Percentiles rank a stretch among this genome's conserved stretches.
phyloP scores from a whole-genome alignment of 2,797 vertebrate genomes.

The Kryptolebias ocellatus region DNA sequence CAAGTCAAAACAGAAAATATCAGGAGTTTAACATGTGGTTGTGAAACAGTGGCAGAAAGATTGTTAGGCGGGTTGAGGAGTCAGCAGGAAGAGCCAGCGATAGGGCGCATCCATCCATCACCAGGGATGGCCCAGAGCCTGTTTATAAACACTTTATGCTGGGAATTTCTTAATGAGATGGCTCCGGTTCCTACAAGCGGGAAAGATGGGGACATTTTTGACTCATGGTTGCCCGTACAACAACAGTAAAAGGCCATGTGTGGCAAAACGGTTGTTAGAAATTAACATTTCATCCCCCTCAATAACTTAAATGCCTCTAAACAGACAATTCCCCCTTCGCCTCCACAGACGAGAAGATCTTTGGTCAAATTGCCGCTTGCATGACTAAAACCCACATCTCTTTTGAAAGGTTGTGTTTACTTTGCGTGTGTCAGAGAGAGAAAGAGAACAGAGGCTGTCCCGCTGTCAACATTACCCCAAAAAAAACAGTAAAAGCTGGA shows the following conservation, averaged over 20 bases:
- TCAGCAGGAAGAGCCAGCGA: constrained; percentile 77
- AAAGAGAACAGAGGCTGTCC: constrained; percentile 63
- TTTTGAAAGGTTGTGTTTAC: constrained; percentile 55
- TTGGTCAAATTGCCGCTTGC: constrained; percentile 19
- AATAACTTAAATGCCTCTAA: not conserved
- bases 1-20: constrained; percentile 55
- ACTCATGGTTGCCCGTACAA: constrained; percentile 21
- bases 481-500: constrained; percentile 67
- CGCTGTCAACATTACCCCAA: constrained; percentile 67
- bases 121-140: constrained; percentile 70
- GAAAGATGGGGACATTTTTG: constrained; percentile 7
- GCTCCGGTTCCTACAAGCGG: constrained; percentile 45
- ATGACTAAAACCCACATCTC: constrained; percentile 30
- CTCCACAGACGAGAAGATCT: constrained; percentile 29
- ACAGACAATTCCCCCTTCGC: not conserved
- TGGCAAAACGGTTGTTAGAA: not conserved
- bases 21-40: constrained; percentile 48
- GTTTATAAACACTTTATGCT: constrained; percentile 83
- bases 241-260: not conserved
- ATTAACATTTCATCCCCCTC: fast-evolving
- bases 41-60: constrained; percentile 78
- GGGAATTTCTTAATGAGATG: constrained; percentile 87
- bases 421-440: constrained; percentile 54
- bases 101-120: constrained; percentile 82
- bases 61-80: constrained; percentile 59